Conservation (phyloP, 2,797 vertebrate genomes). For the Poecile montanus region DNA sequence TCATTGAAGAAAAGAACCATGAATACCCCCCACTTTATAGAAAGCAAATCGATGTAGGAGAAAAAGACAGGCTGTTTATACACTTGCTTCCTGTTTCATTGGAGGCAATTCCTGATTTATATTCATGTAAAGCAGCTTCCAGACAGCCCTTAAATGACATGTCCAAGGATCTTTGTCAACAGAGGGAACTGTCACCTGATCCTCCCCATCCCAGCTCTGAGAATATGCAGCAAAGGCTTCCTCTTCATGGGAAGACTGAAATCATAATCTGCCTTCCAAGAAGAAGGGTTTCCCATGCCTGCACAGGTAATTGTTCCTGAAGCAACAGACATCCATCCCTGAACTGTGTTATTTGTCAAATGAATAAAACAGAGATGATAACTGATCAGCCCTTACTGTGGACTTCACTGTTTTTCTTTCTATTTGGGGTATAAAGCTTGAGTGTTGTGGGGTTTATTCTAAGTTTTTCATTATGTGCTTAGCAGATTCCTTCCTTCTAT, state of each 20-base stretch:
- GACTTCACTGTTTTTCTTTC: neutral
- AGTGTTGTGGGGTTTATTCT: neutral
- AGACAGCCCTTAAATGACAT: neutral
- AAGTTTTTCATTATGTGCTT: neutral
- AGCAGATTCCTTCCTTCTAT: neutral
- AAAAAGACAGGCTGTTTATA: neutral
- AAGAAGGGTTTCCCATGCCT: neutral
- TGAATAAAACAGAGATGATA: neutral
- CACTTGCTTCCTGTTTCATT: neutral
- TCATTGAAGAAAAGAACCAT: neutral
- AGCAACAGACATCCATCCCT: neutral
- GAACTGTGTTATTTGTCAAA: neutral
- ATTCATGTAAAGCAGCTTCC: conserved; percentile 1
- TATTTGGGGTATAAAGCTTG: neutral
- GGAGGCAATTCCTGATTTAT: conserved; percentile 11
- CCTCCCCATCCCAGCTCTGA: neutral
- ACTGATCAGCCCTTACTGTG: neutral
- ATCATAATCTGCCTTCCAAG: neutral
- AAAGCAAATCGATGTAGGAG: neutral
- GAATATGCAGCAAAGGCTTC: neutral
- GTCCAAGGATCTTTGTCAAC: neutral
- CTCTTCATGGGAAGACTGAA: neutral
- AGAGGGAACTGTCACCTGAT: neutral
- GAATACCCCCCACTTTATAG: neutral
- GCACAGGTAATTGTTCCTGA: neutral